A percentile compares a stretch with the other conserved stretches of the same genome.
These are phyloP conservation scores for Hepsetus odoe DNA, from an alignment of 2,113 vertebrate genomes.

Conservation along the genomic window DNA sequence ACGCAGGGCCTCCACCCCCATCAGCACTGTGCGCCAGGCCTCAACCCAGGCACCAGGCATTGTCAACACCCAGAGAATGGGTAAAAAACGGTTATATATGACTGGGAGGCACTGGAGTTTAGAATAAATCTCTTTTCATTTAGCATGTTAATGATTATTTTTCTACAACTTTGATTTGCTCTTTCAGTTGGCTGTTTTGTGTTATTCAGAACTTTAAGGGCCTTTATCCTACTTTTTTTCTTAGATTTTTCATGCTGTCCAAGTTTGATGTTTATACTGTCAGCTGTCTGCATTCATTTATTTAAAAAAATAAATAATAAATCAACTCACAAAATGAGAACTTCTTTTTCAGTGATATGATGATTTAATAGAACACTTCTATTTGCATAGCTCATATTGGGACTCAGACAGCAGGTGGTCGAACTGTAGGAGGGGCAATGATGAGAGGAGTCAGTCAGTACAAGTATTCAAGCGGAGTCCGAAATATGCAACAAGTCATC, in stretches of 20 bases:
- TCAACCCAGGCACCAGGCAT: constrained; percentile 85
- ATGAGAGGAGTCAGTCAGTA: constrained; percentile 75
- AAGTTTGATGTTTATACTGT: no score
- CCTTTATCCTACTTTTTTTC: no score
- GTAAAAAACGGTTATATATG: constrained; percentile 68
- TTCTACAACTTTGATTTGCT: not conserved
- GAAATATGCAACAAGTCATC: constrained; percentile 76
- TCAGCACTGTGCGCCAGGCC: constrained; percentile 84
- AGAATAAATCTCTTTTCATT: not conserved
- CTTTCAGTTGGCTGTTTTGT: not conserved
- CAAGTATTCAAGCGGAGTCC: constrained; percentile 80
- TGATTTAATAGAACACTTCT: not conserved
- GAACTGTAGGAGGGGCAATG: constrained; percentile 63
- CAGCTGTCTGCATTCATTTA: no score
- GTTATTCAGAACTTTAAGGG: no score
- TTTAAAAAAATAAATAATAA: no score
- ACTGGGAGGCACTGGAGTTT: not conserved
- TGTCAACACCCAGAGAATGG: constrained; percentile 82
- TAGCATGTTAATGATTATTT: accelerated
- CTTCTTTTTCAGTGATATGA: no score
- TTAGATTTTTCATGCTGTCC: no score
- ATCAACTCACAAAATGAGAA: no score
- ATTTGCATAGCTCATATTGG: constrained; percentile 84
- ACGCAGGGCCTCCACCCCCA: constrained; percentile 72
- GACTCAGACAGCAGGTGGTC: constrained; percentile 85